Conservation (phyloP, 2,888 invertebrate genomes). For the Nemotelus pantherinus region DNA sequence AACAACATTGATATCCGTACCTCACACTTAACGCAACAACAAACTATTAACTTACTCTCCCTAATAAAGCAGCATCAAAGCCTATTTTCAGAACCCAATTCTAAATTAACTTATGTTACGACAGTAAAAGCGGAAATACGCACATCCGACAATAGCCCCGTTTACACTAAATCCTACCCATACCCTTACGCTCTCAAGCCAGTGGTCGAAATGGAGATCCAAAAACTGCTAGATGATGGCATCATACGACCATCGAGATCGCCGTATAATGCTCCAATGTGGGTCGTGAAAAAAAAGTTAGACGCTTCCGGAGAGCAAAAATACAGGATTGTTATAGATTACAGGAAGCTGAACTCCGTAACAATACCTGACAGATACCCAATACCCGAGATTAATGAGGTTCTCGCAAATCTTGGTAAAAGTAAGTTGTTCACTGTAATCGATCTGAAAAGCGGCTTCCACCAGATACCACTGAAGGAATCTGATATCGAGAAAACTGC, state of each 20-base stretch:
- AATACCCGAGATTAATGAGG: slow-evolving; percentile 30
- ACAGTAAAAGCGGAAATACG: background rate
- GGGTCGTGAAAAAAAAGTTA: background rate
- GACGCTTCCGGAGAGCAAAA: slow-evolving; percentile 12
- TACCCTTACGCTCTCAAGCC: slow-evolving; percentile 1
- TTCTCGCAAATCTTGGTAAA: slow-evolving; percentile 32
- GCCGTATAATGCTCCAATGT: slow-evolving; percentile 16
- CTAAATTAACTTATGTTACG: background rate
- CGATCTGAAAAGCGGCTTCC: slow-evolving; percentile 30
- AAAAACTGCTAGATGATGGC: slow-evolving; percentile 13
- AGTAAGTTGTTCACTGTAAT: slow-evolving; percentile 11
- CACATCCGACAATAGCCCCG: background rate
- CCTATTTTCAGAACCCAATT: background rate
- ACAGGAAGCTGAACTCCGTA: slow-evolving; percentile 29
- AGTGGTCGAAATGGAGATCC: slow-evolving; percentile 4
- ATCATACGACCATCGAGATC: slow-evolving; percentile 18
- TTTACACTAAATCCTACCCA: slow-evolving; percentile 13
- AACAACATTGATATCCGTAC: slow-evolving; percentile 25
- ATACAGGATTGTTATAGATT: slow-evolving; percentile 15
- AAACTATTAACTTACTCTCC: background rate
- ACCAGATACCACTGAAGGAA: slow-evolving; percentile 7
- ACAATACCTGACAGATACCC: slow-evolving; percentile 18
- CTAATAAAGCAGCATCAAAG: too few relatives aligned
- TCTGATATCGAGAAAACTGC: slow-evolving; percentile 36
- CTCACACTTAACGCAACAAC: background rate